Conservation (phyloP, 1,140 invertebrate species). For the Lasioglossum baleicum region DNA sequence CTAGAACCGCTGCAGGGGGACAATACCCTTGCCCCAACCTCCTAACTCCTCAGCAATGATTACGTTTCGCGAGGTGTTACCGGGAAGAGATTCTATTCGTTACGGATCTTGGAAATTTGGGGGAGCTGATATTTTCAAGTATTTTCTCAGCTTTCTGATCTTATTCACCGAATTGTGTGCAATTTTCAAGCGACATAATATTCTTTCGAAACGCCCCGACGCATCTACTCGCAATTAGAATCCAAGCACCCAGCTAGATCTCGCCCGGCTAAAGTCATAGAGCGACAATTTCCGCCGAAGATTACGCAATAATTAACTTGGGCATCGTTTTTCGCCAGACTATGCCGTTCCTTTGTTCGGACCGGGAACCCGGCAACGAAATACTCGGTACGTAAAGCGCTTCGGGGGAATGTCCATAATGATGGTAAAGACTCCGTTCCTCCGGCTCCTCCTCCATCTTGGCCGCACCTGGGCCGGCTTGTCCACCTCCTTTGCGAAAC, state of each 20-base stretch:
- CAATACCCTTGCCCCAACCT: background rate
- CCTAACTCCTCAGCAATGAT: background rate
- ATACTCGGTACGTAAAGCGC: constrained; percentile 60
- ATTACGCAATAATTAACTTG: background rate
- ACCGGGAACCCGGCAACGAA: constrained; percentile 40
- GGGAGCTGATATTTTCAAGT: too few relatives aligned
- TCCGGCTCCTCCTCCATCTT: constrained; percentile 18
- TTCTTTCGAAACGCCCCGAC: too few relatives aligned
- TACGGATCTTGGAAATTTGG: too few relatives aligned
- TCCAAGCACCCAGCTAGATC: background rate
- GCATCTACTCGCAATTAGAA: too few relatives aligned
- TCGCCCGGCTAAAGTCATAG: background rate
- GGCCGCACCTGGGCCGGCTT: constrained; percentile 5
- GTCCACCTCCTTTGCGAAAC: constrained; percentile 47
- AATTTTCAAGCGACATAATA: too few relatives aligned
- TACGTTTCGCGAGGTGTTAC: background rate
- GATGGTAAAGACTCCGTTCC: constrained; percentile 60
- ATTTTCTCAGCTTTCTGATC: too few relatives aligned
- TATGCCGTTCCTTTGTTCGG: background rate
- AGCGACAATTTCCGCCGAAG: background rate
- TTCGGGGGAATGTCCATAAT: constrained; percentile 54
- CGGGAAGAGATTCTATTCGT: too few relatives aligned
- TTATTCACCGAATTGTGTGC: too few relatives aligned
- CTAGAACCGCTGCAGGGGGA: constrained; percentile 20
- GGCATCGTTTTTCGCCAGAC: background rate